phyloP scores from a whole-genome alignment of 2,888 invertebrate genomes.

The Cosmopolites sordidus region DNA sequence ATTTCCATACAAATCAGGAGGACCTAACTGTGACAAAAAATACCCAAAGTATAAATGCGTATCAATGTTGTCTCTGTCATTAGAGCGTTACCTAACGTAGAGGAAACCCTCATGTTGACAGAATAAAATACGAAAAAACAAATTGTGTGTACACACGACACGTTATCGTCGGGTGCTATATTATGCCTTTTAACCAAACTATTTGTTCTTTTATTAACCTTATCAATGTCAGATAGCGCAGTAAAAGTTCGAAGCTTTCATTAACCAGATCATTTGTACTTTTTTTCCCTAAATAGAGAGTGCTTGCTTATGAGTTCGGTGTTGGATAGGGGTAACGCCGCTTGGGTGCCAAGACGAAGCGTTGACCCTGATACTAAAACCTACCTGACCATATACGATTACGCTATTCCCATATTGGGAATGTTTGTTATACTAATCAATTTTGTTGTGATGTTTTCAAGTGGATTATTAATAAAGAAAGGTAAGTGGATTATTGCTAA shows the following conservation, averaged over 20 bases:
- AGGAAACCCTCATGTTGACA: no score
- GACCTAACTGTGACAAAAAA: no score
- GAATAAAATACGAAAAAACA: neutral
- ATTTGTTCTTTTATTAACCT: constrained; percentile 13
- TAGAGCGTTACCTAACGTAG: no score
- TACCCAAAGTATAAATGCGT: no score
- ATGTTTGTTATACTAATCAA: constrained; percentile 57
- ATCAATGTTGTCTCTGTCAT: no score
- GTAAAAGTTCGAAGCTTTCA: no score
- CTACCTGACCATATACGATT: constrained; percentile 48
- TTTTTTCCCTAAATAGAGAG: no score
- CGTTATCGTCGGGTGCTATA: constrained; percentile 16
- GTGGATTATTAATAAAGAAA: constrained; percentile 60
- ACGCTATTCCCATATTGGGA: constrained; percentile 55
- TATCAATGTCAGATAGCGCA: constrained; percentile 4
- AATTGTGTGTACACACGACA: constrained; percentile 3
- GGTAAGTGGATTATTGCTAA: constrained; percentile 45
- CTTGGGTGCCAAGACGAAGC: no score
- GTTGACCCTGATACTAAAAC: neutral
- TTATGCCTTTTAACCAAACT: constrained; percentile 8
- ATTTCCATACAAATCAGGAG: no score
- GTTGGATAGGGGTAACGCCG: no score
- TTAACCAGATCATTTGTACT: no score
- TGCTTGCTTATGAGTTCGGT: no score
- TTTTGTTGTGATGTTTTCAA: constrained; percentile 61